A percentile compares a stretch with the other conserved stretches of the same genome.
phyloP scores from a whole-genome alignment of 1,140 invertebrate genomes.

The Zeugodacus cucurbitae region DNA sequence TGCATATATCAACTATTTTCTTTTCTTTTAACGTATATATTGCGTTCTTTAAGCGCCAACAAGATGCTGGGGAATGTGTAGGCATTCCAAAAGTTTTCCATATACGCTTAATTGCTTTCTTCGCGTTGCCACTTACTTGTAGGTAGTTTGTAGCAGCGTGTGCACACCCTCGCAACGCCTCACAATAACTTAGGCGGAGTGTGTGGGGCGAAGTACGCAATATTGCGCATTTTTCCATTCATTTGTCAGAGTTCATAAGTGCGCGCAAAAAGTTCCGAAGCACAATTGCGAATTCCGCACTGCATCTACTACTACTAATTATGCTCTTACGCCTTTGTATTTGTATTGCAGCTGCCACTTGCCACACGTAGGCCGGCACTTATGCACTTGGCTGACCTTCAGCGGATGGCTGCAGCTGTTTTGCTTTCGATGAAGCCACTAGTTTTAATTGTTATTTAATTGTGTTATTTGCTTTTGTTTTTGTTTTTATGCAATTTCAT shows the following conservation, averaged over 20 bases:
- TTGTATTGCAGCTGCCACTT: background rate
- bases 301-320: background rate
- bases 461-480: background rate
- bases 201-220: background rate
- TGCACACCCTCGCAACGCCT: background rate
- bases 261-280: background rate
- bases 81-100: background rate
- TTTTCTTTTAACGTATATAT: background rate
- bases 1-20: background rate
- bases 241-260: background rate
- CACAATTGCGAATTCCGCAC: background rate
- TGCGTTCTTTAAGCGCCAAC: background rate
- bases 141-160: background rate
- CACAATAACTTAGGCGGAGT: background rate
- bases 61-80: background rate
- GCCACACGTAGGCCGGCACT: background rate
- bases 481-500: background rate
- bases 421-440: background rate
- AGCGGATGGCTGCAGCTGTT: background rate
- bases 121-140: background rate
- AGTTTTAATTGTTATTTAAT: background rate
- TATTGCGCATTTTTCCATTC: background rate
- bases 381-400: background rate
- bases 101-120: background rate
- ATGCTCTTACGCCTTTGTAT: background rate